Conservation (phyloP, 1,140 invertebrate genomes). For the Diabrotica virgifera region DNA sequence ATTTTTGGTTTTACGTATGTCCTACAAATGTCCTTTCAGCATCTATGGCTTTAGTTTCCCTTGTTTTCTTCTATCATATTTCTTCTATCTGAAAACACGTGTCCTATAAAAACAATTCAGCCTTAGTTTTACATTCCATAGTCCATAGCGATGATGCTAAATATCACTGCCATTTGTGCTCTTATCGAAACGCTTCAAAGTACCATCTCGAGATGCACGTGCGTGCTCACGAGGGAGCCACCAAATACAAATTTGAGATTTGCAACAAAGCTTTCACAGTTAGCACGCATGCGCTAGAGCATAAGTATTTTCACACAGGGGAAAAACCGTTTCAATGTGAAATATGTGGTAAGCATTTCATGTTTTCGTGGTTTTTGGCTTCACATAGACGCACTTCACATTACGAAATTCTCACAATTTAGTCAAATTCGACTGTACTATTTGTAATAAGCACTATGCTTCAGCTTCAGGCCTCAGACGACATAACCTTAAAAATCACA, state of each 20-base stretch:
- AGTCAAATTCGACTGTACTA: constrained; percentile 44
- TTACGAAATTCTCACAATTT: constrained; percentile 45
- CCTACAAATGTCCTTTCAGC: too few species aligned
- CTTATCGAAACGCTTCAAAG: constrained; percentile 48
- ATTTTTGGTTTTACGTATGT: too few species aligned
- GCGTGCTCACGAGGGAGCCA: constrained; percentile 47
- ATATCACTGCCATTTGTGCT: constrained; percentile 49
- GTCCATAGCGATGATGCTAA: constrained; percentile 44
- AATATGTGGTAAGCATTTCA: constrained; percentile 56
- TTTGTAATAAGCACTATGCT: constrained; percentile 47
- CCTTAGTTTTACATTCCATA: constrained; percentile 41
- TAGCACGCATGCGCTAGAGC: constrained; percentile 49
- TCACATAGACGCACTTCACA: constrained; percentile 44
- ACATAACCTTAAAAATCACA: constrained; percentile 44
- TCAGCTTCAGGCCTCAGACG: constrained; percentile 42
- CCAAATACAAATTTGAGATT: constrained; percentile 52
- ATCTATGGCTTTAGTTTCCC: too few species aligned
- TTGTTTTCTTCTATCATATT: too few species aligned
- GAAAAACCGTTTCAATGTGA: constrained; percentile 62
- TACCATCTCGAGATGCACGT: constrained; percentile 50
- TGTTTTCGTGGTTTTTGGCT: constrained; percentile 45
- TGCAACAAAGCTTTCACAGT: constrained; percentile 54
- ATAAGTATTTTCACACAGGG: constrained; percentile 54
- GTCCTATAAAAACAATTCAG: constrained; percentile 40
- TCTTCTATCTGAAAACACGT: too few species aligned